Base-by-base conservation (phyloP, 30 jellyfish, hydroid and myxozoan species). In the Rhopilema esculentum region DNA sequence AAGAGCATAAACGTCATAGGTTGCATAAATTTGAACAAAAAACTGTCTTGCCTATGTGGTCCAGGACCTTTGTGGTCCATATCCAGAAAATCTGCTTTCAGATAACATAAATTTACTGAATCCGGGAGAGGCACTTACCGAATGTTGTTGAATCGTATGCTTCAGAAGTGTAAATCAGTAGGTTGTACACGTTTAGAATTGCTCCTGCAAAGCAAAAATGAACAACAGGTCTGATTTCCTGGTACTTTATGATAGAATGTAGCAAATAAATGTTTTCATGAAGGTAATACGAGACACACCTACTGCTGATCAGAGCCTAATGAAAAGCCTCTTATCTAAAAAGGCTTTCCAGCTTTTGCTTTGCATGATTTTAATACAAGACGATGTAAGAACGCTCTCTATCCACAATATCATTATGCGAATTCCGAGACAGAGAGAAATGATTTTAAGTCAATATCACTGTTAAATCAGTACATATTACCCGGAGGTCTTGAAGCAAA, bases 401-500 rank as follows among this genome's bases (percentile, higher is more conserved):
- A 21, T 12, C 76, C 76, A 66, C 32, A 21, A 66, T 28, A 66
- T 66, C 76, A 29, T 66, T 27, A 29, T 66, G 32, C 15, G 8
- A 29, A 66, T 66, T 66, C 76, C 1, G 1, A 66, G 57, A 40
- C 57, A 40, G 57, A 40, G 57, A 12, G 6, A 12, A 6, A 40
- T 40, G 12, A 40, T 40, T 2, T 40, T 40, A 40, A 40, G 57
- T 40, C 57, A 40, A 40, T 40, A 40, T 40, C 57, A 2, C 12
- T 40, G 57, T 6, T 40, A 40, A 2, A 40, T 40, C 9, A 40
- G 6, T 40, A 40, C 9, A 40, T 40, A 21, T 66, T 20, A 27
- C 76, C 57, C 76, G 49, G 76, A 66, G 76, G 76, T 66, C 76
- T 18, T 21, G 76, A 12, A 66, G 31, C 28, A 66, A 66, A 66